Evolutionary conservation across 2,113 vertebrate genomes (phyloP), one percentile per base, ranked within the genome.

Genomic region (Channa maculata): DNA sequence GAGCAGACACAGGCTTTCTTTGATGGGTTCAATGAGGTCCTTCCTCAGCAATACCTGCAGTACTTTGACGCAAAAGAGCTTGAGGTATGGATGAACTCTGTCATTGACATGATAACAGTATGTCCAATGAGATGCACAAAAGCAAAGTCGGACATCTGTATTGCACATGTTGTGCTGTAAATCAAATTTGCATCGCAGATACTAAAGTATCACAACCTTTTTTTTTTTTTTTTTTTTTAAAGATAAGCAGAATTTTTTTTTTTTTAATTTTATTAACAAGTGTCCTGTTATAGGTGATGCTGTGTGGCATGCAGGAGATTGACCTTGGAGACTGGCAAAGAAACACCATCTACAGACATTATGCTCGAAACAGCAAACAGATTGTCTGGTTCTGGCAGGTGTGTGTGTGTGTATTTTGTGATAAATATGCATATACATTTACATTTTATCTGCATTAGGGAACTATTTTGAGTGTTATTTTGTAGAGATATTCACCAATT

Each of bases 371-470:
- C 88, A 99, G 96, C 94, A 99, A 98, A 74, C 98, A 99, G 86
- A 98, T 99, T 14, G 53, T 96, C 41, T 99, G 98, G 98, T 99
- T 99, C 94, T 99, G 98, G 98, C 98, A 99, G 97, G 98, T 99
- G 60, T 0, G 89, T 74, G 71, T 55, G 24, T 24, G 24, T 24
- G 24, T 24, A 1, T 24, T 24, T 1, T 24, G 24, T 24, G 24
- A 24, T 24, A 24, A 24, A 24, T 24, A 24, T 24, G 24, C 24
- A 24, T 24, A 24, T 24, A 24, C 24, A 24, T 24, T 24, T 24
- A 24, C 24, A 24, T 24, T 24, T 24, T 24, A 24, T 24, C 24
- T 24, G 24, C 24, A 24, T 24, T 24, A 24, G 24, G 24, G 24
- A 24, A 24, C 24, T 24, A 24, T 24, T 24, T 24, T 24, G 24